Evolutionary conservation across 53 echinoderm and acorn worm species (phyloP), one percentile per base, ranked within the genome.

Genomic region (Actinopyga echinites): DNA sequence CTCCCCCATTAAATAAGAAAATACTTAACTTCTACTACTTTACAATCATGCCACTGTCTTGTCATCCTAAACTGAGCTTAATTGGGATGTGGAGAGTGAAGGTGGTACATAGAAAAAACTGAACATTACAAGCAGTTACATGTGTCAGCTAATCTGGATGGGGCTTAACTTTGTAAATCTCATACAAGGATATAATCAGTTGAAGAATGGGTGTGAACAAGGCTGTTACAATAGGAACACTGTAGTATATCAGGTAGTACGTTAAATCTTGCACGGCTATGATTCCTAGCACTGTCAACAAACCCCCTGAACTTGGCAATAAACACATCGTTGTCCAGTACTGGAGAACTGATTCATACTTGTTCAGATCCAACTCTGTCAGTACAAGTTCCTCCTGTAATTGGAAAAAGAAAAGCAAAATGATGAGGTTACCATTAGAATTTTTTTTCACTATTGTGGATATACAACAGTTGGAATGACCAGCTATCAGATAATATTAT

Each of bases 241-340:
- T 86, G 86, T 93, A 93, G 54, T 93, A 93, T 56, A 91, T 88
- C 33, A 93, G 62, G 62, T 93, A 93, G 74, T 93, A 93, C 0
- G 88, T 69, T 8, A 93, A 85, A 30, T 93, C 84, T 45, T 83
- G 88, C 6, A 93, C 91, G 79, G 87, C 79, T 2, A 93, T 74
- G 4, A 91, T 63, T 43, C 93, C 93, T 80, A 93, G 71, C 13
- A 93, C 83, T 73, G 91, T 91, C 30, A 93, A 82, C 5, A 79
- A 80, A 61, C 93, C 93, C 10, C 53, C 9, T 33, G 91, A 83
- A 19, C 88, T 88, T 22, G 93, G 93, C 26, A 91, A 91, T 12
- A 93, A 91, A 55, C 93, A 93, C 26, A 83, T 74, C 6, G 88
- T 93, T 31, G 75, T 60, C 93, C 93, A 93, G 43, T 88, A 88